phyloP scores from a whole-genome alignment of 2,888 invertebrate genomes.

The Agrypnus murinus region DNA sequence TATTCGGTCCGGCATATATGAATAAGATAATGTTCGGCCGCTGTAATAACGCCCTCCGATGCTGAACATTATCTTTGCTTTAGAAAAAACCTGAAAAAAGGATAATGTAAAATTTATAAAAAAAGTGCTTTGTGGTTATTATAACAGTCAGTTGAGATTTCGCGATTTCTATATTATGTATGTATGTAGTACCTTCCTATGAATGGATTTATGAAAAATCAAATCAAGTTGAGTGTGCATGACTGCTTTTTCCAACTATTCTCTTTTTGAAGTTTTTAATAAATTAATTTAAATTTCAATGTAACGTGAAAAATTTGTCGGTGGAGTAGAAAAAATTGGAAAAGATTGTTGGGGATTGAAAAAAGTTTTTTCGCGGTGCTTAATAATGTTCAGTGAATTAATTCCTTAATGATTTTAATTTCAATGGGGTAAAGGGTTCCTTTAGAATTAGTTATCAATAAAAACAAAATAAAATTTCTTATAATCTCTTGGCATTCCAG shows the following conservation, averaged over 20 bases:
- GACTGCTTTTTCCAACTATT: not conserved
- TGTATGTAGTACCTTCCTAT: too few species aligned
- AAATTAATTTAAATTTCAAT: constrained; percentile 7
- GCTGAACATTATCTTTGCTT: constrained; percentile 79
- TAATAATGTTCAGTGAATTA: too few species aligned
- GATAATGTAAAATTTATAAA: constrained; percentile 4
- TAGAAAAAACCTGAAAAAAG: constrained; percentile 77
- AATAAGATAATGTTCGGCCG: constrained; percentile 74
- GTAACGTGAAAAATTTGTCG: not conserved
- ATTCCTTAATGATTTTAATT: too few species aligned
- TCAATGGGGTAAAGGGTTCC: too few species aligned
- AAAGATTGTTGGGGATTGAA: not conserved
- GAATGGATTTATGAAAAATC: not conserved
- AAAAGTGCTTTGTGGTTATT: not conserved
- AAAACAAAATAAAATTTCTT: too few species aligned
- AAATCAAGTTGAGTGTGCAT: not conserved
- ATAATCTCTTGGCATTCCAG: too few species aligned
- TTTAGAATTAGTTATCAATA: too few species aligned
- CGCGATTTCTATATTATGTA: too few species aligned
- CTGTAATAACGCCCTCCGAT: constrained; percentile 75
- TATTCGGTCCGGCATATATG: constrained; percentile 76
- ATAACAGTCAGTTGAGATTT: constrained; percentile 11
- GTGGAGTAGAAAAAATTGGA: too few species aligned
- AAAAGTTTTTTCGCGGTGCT: not conserved
- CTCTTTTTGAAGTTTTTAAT: not conserved